A percentile compares a stretch with the other conserved stretches of the same genome.
Conservation (phyloP, 2,797 vertebrate genomes). For the Spinibarbus caldwelli region DNA sequence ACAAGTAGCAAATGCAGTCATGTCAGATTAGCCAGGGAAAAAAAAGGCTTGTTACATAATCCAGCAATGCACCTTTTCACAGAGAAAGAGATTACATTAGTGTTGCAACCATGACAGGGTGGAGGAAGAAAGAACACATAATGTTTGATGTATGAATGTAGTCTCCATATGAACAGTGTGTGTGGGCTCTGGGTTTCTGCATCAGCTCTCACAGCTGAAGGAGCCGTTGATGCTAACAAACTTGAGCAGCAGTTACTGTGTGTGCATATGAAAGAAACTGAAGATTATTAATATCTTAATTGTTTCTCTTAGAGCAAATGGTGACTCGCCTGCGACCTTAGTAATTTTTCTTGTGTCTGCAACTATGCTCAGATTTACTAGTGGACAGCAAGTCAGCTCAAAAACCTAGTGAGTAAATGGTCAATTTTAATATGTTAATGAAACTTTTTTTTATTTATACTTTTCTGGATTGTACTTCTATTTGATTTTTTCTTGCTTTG, state of each 20-base stretch:
- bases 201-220: slow-evolving; percentile 13
- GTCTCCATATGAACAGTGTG: slow-evolving; percentile 35
- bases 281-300: neutral
- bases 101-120: slow-evolving; percentile 39
- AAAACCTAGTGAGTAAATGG: slow-evolving; percentile 2
- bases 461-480: neutral
- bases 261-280: neutral
- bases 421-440: neutral
- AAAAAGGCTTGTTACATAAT: slow-evolving; percentile 37
- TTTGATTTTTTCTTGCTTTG: neutral
- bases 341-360: neutral
- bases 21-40: slow-evolving; percentile 10
- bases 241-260: neutral
- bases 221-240: neutral
- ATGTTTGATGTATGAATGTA: slow-evolving; percentile 26
- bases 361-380: neutral
- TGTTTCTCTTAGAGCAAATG: neutral
- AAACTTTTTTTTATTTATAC: neutral
- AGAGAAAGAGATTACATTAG: slow-evolving; percentile 46
- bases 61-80: slow-evolving; percentile 38
- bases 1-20: slow-evolving; percentile 17
- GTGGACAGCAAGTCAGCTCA: neutral
- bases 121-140: slow-evolving; percentile 23
- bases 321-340: neutral
- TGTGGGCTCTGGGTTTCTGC: neutral